These are phyloP conservation scores for Malacoctenus gilli DNA, from an alignment of 2,797 vertebrate species.

Conservation along the genomic window DNA sequence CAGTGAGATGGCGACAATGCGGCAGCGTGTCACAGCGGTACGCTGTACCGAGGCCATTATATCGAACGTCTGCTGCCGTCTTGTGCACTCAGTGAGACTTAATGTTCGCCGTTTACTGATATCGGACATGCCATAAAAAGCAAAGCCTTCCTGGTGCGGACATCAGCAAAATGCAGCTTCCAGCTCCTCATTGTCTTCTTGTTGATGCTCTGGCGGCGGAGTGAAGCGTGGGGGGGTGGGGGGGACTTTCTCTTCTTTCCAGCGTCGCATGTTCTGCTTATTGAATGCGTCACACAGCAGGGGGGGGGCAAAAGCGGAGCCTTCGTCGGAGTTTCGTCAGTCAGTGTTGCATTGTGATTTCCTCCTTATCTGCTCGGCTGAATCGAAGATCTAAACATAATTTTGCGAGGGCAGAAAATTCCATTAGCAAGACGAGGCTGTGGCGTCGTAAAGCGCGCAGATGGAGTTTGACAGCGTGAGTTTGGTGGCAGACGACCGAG, in stretches of 20 bases:
- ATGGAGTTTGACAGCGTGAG: too few relatives aligned
- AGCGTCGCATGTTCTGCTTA: conserved; percentile 3
- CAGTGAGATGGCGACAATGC: neutral
- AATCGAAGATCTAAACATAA: neutral
- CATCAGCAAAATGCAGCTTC: too few relatives aligned
- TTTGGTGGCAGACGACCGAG: too few relatives aligned
- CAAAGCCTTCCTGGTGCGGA: neutral
- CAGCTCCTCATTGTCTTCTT: neutral
- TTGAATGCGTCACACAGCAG: conserved; percentile 10
- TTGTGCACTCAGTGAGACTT: too few relatives aligned
- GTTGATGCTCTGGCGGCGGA: neutral
- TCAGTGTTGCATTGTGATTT: neutral
- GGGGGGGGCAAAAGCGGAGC: conserved; percentile 1
- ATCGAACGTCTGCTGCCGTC: too few relatives aligned
- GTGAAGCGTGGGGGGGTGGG: neutral
- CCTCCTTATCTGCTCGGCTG: conserved; percentile 6
- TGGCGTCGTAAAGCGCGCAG: neutral
- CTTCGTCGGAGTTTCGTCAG: conserved; percentile 11
- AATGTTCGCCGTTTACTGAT: too few relatives aligned
- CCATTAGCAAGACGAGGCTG: neutral
- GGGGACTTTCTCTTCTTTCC: neutral
- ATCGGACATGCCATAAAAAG: neutral
- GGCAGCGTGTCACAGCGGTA: neutral
- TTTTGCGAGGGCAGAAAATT: neutral
- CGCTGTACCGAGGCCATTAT: neutral